phyloP scores from a whole-genome alignment of 1,140 invertebrate species.

The honey bee (Apis mellifera) region Amel_HAv3.1 CM009943.2:285501-286000 shows the following conservation, averaged over 20 bases:
- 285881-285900: slow-evolving; percentile 9
- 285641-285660: no score
- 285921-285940: slow-evolving; percentile 35
- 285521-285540: no score
- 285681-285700: no score
- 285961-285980: slow-evolving; percentile 62
- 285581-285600: no score
- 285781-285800: slow-evolving; percentile 7
- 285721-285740: not conserved
- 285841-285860: slow-evolving; percentile 37
- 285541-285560: no score
- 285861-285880: slow-evolving; percentile 30
- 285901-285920: no score
- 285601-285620: no score
- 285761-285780: not conserved
- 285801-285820: slow-evolving; percentile 1
- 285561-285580: no score
- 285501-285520: no score
- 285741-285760: slow-evolving; percentile 4
- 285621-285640: no score
- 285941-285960: slow-evolving; percentile 54
- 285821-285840: slow-evolving; percentile 5
- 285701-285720: not conserved
- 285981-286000: slow-evolving; percentile 57
- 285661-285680: no score